Base-by-base conservation (phyloP, 1,140 invertebrate genomes). In the Goniozus legneri region DNA sequence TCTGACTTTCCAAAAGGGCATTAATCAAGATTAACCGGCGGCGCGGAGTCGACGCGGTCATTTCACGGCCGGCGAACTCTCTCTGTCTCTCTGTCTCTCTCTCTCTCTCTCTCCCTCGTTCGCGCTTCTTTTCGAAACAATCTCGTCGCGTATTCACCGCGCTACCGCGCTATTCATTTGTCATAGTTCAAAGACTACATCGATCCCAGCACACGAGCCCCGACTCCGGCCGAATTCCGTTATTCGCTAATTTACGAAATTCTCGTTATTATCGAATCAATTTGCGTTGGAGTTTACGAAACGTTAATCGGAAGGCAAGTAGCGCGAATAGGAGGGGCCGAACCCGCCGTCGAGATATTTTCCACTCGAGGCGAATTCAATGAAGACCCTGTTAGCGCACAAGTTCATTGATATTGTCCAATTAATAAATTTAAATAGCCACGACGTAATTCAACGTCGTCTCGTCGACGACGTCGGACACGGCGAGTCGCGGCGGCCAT, bases 21-120 rank as follows among this genome's bases (percentile, higher is more conserved):
- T 72, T 74, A 74, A 74, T 74, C 71, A 74, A 66, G 69, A 74
- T 74, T 74, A 74, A 69, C 68, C 52, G 56, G 61, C 44, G 37
- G 46, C 54, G 61, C 44, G 37, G 46, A 52, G 32, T 64, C 64
- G 52, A 45, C 47, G 44, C 39, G 53, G 49, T n/a, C 59, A 50
- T 58, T 50, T 52, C 50, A 56, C 40, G 52, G 36, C 20, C 53
- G 49, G n/a, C 19, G 14, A 10, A 12, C 14, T 24, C 30, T 37
- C 37, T 10, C n/a, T 47, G 33, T 47, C 22, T 8, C 32, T 35
- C 22, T 10, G 13, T 32, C 15, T 33, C 30, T 36, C 37, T 13
- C 21, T 44, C 16, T 27, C n/a, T n/a, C n/a, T n/a, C n/a, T n/a
- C n/a, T n/a, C n/a, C n/a, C n/a, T n/a, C n/a, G n/a, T n/a, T n/a